These are phyloP conservation scores for Elgaria multicarinata DNA, from an alignment of 2,113 vertebrate species.

Conservation along the genomic window DNA sequence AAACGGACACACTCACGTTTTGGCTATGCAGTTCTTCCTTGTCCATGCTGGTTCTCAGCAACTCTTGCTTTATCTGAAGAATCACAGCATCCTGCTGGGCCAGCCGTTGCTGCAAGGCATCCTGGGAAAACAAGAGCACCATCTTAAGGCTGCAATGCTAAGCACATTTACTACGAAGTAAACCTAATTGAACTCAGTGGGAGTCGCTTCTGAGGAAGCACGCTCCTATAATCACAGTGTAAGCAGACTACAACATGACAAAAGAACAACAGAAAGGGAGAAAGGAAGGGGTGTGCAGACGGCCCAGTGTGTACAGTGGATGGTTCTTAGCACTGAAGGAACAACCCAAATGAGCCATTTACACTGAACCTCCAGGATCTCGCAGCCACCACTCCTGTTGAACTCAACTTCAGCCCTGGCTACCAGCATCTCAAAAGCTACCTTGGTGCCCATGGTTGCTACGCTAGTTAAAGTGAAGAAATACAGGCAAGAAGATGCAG, in stretches of 20 bases:
- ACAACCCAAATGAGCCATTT: background rate
- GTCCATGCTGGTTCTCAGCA: conserved; percentile 89
- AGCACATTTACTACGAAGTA: background rate
- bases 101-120: conserved; percentile 93
- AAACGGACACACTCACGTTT: conserved; percentile 81
- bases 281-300: background rate
- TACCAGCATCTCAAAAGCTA: background rate
- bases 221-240: background rate
- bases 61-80: conserved; percentile 96
- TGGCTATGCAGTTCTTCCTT: conserved; percentile 91
- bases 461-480: fast-evolving
- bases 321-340: background rate
- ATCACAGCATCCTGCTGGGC: conserved; percentile 88
- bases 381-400: background rate
- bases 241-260: background rate
- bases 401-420: background rate
- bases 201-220: background rate
- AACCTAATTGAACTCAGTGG: background rate
- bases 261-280: no score
- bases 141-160: background rate
- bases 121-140: conserved; percentile 75
- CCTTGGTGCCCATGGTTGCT: background rate
- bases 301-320: background rate
- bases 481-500: background rate
- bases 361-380: background rate